A percentile compares a stretch with the other conserved stretches of the same genome.
Conservation (phyloP, 2,113 vertebrate species). For the Paratilapia polleni region DNA sequence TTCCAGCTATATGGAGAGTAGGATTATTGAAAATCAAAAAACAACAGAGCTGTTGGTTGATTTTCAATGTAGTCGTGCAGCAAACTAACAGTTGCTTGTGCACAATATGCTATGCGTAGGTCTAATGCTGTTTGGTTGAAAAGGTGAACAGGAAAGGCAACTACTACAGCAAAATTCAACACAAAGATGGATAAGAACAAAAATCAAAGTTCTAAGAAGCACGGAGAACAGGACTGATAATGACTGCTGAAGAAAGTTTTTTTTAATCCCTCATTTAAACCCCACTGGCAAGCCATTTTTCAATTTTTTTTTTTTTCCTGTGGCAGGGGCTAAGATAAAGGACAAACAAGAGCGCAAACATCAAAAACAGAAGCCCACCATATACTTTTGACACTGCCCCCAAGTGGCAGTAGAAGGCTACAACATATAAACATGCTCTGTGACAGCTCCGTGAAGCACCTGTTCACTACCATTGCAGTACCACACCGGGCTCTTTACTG, state of each 20-base stretch:
- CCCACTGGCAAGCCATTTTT: not conserved
- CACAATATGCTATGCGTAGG: not conserved
- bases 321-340: not conserved
- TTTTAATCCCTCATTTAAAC: not conserved
- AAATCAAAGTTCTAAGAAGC: not conserved
- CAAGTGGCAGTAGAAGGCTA: not conserved
- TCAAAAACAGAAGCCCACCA: not conserved
- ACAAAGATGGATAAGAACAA: not conserved
- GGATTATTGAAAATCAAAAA: not conserved
- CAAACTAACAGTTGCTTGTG: not conserved
- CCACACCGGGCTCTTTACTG: not conserved
- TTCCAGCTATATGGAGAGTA: not conserved
- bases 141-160: not conserved
- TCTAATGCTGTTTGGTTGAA: too few species aligned
- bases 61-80: not conserved
- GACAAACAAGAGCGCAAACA: not conserved
- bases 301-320: not conserved
- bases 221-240: not conserved
- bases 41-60: not conserved
- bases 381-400: not conserved
- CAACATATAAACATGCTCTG: not conserved
- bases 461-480: not conserved
- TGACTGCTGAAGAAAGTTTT: not conserved
- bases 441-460: not conserved
- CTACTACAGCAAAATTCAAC: not conserved